These are phyloP conservation scores for Diarsia dahlii DNA, from an alignment of 2,888 invertebrate genomes.

Conservation along the genomic window DNA sequence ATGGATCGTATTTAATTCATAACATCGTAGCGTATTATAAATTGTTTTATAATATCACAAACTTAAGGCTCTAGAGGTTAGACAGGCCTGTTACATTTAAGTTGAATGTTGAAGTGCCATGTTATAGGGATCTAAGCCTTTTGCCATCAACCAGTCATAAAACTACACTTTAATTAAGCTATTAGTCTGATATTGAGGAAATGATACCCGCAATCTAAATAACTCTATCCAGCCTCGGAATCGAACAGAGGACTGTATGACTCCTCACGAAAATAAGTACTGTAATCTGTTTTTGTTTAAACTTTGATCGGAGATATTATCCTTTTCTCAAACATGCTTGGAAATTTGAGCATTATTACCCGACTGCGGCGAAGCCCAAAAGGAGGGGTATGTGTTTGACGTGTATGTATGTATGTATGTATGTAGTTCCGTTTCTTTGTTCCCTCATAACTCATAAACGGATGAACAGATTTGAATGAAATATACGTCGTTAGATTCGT, in stretches of 20 bases:
- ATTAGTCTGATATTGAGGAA: not conserved
- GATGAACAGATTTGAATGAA: too few relatives aligned
- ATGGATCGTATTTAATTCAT: not conserved
- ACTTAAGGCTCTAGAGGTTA: not conserved
- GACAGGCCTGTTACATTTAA: not conserved
- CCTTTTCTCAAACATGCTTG: too few relatives aligned
- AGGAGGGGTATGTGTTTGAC: too few relatives aligned
- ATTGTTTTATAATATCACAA: not conserved
- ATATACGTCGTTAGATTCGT: too few relatives aligned
- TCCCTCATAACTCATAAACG: too few relatives aligned
- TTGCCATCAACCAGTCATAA: not conserved
- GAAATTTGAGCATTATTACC: too few relatives aligned
- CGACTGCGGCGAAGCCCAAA: too few relatives aligned
- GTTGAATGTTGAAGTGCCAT: not conserved
- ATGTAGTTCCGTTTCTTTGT: too few relatives aligned
- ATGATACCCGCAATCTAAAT: not conserved
- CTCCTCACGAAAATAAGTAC: not conserved
- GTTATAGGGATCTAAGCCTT: not conserved
- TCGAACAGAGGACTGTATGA: not conserved
- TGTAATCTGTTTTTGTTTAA: not conserved
- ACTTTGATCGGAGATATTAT: not conserved
- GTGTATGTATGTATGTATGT: too few relatives aligned
- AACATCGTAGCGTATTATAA: not conserved
- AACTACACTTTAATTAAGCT: not conserved
- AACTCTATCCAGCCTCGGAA: not conserved